phyloP scores from a whole-genome alignment of 2,797 vertebrate genomes.

The Protonibea diacanthus region DNA sequence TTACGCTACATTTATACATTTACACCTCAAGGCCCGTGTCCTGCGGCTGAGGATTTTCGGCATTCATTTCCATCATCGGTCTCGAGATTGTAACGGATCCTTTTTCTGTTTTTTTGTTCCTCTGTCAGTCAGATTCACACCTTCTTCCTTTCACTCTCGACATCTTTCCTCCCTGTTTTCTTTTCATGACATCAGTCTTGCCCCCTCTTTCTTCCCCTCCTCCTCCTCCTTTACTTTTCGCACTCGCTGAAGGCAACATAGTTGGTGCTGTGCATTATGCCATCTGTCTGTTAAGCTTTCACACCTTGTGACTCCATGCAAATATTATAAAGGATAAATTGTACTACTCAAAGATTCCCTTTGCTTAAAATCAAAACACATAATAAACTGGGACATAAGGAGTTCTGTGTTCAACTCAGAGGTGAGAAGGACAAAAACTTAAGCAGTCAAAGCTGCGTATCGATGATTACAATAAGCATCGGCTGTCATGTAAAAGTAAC shows the following conservation, averaged over 20 bases:
- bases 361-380: conserved; percentile 17
- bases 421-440: conserved; percentile 18
- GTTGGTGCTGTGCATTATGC: background rate
- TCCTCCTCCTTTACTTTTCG: conserved; percentile 5
- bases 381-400: conserved; percentile 34
- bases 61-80: conserved; percentile 5
- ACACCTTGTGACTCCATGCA: background rate
- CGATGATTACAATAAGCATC: conserved; percentile 12
- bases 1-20: background rate
- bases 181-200: conserved; percentile 21
- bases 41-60: conserved; percentile 1
- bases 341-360: background rate
- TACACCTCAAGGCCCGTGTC: conserved; percentile 5
- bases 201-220: conserved; percentile 1
- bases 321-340: conserved; percentile 1
- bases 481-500: conserved; percentile 5
- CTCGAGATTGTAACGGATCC: background rate
- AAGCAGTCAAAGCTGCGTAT: background rate
- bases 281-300: background rate
- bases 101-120: conserved; percentile 7
- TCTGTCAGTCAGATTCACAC: conserved; percentile 40
- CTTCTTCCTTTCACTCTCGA: conserved; percentile 32
- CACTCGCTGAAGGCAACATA: background rate
- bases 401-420: conserved; percentile 30
- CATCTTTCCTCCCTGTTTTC: conserved; percentile 18